These are phyloP conservation scores for Lithodes maja DNA, from an alignment of 2,888 invertebrate genomes.

Conservation along the genomic window DNA sequence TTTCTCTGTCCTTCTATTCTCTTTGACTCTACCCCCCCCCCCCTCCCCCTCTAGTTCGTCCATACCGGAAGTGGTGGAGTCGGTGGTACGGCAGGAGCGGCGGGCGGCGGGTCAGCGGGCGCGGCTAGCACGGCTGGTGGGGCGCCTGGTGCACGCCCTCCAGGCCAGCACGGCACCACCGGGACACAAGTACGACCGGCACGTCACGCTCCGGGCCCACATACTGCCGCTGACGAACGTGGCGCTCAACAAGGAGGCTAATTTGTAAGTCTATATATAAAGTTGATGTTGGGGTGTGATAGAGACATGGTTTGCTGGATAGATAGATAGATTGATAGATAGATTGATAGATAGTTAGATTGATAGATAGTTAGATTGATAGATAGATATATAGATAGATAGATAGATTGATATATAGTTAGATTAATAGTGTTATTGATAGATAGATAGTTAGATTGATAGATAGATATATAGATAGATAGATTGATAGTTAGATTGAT, in stretches of 20 bases:
- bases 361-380: not conserved
- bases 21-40: not conserved
- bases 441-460: too few relatives aligned
- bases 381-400: too few relatives aligned
- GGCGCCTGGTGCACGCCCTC: constrained; percentile 79
- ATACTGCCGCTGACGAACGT: constrained; percentile 84
- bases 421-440: not conserved
- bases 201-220: constrained; percentile 82
- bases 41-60: constrained; percentile 77
- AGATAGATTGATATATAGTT: too few relatives aligned
- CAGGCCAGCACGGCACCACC: constrained; percentile 79
- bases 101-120: constrained; percentile 79
- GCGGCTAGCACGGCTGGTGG: constrained; percentile 80
- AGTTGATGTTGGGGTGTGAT: not conserved
- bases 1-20: not conserved
- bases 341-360: not conserved
- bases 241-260: constrained; percentile 82
- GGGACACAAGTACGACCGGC: constrained; percentile 78
- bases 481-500: too few relatives aligned
- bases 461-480: too few relatives aligned
- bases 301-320: not conserved
- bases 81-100: constrained; percentile 78
- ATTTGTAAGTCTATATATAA: constrained; percentile 75
- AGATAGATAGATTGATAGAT: not conserved
- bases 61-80: constrained; percentile 77